Evolutionary conservation across 2,113 vertebrate species (phyloP).

Genomic region (Gymnobelideus leadbeateri): DNA sequence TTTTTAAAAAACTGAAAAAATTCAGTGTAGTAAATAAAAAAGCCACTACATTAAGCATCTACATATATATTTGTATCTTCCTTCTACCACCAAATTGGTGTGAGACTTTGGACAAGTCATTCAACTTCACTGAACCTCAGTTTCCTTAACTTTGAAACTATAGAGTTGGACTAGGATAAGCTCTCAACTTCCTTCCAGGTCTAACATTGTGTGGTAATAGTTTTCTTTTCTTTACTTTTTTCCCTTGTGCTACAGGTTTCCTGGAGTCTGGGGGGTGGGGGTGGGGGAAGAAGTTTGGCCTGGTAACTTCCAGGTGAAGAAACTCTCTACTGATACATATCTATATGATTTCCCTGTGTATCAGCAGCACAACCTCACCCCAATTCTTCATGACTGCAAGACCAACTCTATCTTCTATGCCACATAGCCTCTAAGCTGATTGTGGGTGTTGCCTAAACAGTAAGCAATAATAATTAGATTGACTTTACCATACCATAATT

Average conservation of each 20-base stretch:
- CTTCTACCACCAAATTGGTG: not conserved
- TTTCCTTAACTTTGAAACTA: not conserved
- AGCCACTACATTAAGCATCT: not conserved
- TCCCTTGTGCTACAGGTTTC: not conserved
- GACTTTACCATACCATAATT: not conserved
- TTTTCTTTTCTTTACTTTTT: not conserved
- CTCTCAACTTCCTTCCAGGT: not conserved
- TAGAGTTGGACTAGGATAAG: not conserved
- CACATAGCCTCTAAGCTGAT: not conserved
- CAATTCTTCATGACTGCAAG: not conserved
- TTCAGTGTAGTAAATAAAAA: not conserved
- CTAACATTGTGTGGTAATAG: not conserved
- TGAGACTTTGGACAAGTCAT: not conserved
- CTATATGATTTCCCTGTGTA: not conserved
- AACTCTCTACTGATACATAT: not conserved
- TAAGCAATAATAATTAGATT: not conserved
- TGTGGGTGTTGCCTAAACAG: not conserved
- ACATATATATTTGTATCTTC: not conserved
- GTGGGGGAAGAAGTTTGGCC: not conserved
- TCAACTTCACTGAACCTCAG: not conserved
- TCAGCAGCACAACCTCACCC: not conserved
- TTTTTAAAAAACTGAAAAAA: not conserved
- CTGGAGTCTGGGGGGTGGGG: no score
- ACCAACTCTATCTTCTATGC: not conserved
- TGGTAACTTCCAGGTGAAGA: not conserved